Percentiles rank a stretch among this genome's conserved stretches.
These are phyloP conservation scores for Enoplosus armatus DNA, from an alignment of 2,797 vertebrate genomes.

Conservation along the genomic window DNA sequence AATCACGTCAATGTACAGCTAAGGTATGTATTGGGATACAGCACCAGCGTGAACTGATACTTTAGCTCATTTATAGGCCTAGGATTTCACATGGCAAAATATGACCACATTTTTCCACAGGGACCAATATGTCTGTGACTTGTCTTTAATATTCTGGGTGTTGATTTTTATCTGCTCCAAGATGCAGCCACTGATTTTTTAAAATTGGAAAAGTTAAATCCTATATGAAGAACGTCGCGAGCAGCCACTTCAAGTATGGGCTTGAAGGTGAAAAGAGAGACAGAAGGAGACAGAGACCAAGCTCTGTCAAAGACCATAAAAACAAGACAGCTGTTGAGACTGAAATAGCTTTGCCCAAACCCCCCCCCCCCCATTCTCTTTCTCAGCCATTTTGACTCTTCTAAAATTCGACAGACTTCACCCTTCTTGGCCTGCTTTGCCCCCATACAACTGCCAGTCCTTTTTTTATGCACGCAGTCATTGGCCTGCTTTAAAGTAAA, in stretches of 20 bases:
- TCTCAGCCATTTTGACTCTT: slow-evolving; percentile 66
- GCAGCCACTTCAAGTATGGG: slow-evolving; percentile 26
- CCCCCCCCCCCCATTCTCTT: slow-evolving; percentile 64
- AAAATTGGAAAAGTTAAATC: background rate
- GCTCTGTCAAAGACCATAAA: slow-evolving; percentile 74
- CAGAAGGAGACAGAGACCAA: slow-evolving; percentile 60
- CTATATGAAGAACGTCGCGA: background rate
- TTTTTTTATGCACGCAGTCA: slow-evolving; percentile 23
- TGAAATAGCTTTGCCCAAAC: slow-evolving; percentile 77
- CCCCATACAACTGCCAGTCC: background rate
- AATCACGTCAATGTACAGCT: slow-evolving; percentile 69
- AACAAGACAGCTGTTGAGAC: slow-evolving; percentile 82
- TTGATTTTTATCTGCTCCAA: background rate
- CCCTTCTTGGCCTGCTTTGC: slow-evolving; percentile 36
- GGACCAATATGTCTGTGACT: background rate
- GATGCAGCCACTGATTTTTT: background rate
- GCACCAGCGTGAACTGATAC: slow-evolving; percentile 50
- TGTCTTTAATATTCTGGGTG: background rate
- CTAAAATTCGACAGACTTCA: slow-evolving; percentile 55
- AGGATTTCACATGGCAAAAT: slow-evolving; percentile 31
- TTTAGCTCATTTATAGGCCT: slow-evolving; percentile 5
- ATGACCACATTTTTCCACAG: background rate
- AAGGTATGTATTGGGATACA: slow-evolving; percentile 58
- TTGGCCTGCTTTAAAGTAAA: background rate
- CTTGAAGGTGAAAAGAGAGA: slow-evolving; percentile 66